Conservation (phyloP, 2,797 vertebrate species). For the Pipistrellus nathusii region DNA sequence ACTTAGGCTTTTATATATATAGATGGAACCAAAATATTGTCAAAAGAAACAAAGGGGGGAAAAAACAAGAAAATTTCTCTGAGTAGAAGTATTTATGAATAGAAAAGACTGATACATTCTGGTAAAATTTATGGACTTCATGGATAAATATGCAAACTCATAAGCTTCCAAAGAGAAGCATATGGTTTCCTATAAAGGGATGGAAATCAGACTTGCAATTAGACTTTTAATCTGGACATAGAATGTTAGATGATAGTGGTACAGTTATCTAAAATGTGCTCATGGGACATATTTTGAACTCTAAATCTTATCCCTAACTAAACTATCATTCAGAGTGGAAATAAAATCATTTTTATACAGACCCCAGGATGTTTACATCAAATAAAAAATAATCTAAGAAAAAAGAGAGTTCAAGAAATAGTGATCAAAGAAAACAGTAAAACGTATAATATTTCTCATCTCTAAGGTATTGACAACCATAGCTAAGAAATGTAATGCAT, state of each 20-base stretch:
- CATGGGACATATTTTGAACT: slow-evolving; percentile 25
- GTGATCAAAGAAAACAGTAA: slow-evolving; percentile 37
- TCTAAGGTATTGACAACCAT: slow-evolving; percentile 22
- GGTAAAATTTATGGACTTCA: not conserved
- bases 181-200: not conserved
- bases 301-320: slow-evolving; percentile 12
- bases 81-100: slow-evolving; percentile 27
- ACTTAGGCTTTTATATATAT: too few relatives aligned
- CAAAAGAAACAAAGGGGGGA: not conserved
- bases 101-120: not conserved
- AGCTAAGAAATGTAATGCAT: slow-evolving; percentile 38
- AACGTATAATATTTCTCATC: slow-evolving; percentile 59
- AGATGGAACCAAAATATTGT: not conserved
- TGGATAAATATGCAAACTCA: not conserved
- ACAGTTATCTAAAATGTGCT: not conserved
- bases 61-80: not conserved
- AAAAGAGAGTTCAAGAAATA: slow-evolving; percentile 46
- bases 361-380: not conserved
- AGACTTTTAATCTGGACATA: slow-evolving; percentile 14
- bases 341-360: not conserved
- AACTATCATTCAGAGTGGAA: slow-evolving; percentile 5
- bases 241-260: slow-evolving; percentile 6
- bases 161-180: slow-evolving; percentile 11
- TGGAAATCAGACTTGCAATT: slow-evolving; percentile 18
- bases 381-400: slow-evolving; percentile 34